Base-by-base conservation (phyloP, 2,888 invertebrate genomes). In the Apamea epomidion region DNA sequence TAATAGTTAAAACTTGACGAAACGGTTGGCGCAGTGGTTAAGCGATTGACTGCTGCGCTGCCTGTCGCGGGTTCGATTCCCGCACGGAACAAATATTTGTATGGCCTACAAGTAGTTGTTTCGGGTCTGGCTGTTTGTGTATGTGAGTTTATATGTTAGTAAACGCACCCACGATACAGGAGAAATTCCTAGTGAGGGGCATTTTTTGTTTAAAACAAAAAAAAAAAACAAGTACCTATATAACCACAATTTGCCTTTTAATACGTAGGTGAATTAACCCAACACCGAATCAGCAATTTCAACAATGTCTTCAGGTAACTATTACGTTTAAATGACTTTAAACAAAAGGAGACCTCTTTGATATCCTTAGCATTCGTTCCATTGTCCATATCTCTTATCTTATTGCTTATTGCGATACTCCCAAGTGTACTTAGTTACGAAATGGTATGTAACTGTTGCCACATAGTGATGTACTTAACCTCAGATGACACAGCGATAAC, bases 401-500 rank as follows among this genome's bases (percentile, higher is more conserved):
- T 65, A 80, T 80, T 83, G 62, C 78, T 68, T 60, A 80, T 81
- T 80, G 80, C 67, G n/a, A 72, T 71, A 80, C 83, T 86, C 81
- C 82, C 77, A 83, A 86, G 81, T 76, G 77, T 88, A 87, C 86
- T 87, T 80, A 87, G 86, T 89, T 87, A 88, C 86, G 72, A 84
- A 83, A 88, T 81, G 67, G 73, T 86, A 91, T 82, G 84, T 88
- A 85, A 89, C 89, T 86, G 74, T 83, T 86, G 80, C 90, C 86
- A 89, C 89, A 81, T 67, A 74, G 72, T 82, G 82, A 86, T 88
- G 85, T 88, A 88, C 86, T 91, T 91, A 91, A 94, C 93, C 93
- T 92, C 90, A 90, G 90, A 93, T 91, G 91, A 88, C 91, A 91
- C 88, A 82, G 75, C 81, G 93, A 94, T 93, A 93, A 75, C 77